These are phyloP conservation scores for Buphagus erythrorhynchus DNA, from an alignment of 2,797 vertebrate species.

Conservation along the genomic window DNA sequence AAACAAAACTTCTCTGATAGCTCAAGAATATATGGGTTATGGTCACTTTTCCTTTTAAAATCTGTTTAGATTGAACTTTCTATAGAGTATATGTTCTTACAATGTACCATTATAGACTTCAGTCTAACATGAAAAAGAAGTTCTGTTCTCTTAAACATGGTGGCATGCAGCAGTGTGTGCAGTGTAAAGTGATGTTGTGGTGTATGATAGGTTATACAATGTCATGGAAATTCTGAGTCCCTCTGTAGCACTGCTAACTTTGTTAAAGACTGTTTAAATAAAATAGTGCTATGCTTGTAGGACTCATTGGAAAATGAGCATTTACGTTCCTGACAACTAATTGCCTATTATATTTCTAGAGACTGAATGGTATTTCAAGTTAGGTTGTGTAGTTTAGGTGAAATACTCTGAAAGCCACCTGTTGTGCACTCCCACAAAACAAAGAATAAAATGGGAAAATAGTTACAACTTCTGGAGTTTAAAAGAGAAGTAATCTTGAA, in stretches of 20 bases:
- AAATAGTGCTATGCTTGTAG: not conserved
- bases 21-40: not conserved
- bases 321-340: not conserved
- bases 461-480: not conserved
- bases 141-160: not conserved
- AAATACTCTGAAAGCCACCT: not conserved
- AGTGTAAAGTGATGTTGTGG: not conserved
- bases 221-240: not conserved
- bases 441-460: not conserved
- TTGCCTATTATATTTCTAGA: not conserved
- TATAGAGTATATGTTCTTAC: not conserved
- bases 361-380: not conserved
- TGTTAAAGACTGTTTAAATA: not conserved
- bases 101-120: not conserved
- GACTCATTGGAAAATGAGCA: not conserved
- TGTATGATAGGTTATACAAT: not conserved
- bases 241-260: not conserved
- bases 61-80: not conserved
- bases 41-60: not conserved
- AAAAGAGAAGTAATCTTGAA: not conserved
- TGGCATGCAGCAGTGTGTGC: not conserved
- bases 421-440: not conserved
- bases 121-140: not conserved
- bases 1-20: not conserved
- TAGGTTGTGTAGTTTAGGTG: not conserved